phyloP scores from a whole-genome alignment of 2,888 invertebrate species.

The Theretra japonica region DNA sequence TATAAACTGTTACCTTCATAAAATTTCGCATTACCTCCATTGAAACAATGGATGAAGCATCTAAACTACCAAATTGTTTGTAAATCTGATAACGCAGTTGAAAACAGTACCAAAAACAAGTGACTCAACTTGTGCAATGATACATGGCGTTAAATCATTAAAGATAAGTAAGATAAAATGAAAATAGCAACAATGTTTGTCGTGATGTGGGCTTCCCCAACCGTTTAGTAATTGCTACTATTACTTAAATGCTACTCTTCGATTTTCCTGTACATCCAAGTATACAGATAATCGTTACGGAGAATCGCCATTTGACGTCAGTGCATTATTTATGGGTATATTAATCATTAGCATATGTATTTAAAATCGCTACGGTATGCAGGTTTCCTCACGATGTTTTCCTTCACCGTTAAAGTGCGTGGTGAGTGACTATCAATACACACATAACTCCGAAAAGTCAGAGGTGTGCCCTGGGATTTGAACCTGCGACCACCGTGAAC shows the following conservation, averaged over 20 bases:
- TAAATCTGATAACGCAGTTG: slow-evolving; percentile 1
- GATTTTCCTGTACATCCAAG: neutral
- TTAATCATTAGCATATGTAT: neutral
- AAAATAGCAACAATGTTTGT: slow-evolving; percentile 2
- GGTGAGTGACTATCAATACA: too few relatives aligned
- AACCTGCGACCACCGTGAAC: too few relatives aligned
- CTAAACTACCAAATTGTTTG: neutral
- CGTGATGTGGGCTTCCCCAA: slow-evolving; percentile 10
- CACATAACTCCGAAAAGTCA: too few relatives aligned
- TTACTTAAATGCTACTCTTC: neutral
- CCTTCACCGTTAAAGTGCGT: too few relatives aligned
- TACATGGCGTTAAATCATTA: neutral
- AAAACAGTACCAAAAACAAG: neutral
- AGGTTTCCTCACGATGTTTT: too few relatives aligned
- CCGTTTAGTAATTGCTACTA: neutral
- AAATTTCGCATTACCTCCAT: too few relatives aligned
- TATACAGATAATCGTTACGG: neutral
- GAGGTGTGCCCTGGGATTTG: too few relatives aligned
- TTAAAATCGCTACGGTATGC: too few relatives aligned
- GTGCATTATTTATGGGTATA: neutral
- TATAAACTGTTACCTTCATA: too few relatives aligned
- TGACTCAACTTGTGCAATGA: neutral
- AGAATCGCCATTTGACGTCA: slow-evolving; percentile 6
- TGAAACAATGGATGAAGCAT: neutral
- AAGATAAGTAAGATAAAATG: too few relatives aligned